phyloP scores from a whole-genome alignment of 1,140 invertebrate species.

The Pseudobourletiella spinata region DNA sequence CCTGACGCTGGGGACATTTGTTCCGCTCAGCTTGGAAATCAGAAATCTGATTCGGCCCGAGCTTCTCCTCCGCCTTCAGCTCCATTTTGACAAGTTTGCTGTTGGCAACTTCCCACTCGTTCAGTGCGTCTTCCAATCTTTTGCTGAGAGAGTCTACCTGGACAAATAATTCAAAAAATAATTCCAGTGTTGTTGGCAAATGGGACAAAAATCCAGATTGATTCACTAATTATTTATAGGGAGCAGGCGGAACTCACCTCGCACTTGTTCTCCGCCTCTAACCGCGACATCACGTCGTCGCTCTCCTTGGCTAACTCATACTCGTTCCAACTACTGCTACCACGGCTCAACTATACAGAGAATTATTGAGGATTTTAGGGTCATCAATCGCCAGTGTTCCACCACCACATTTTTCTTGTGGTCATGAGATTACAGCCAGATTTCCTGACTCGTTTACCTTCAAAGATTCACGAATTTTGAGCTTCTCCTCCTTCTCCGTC shows the following conservation, averaged over 20 bases:
- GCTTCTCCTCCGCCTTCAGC: conserved; percentile 7
- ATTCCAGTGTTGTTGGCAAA: too few species aligned
- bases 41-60: conserved; percentile 10
- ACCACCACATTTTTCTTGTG: background rate
- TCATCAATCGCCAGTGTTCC: too few species aligned
- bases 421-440: background rate
- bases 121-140: background rate
- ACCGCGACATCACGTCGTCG: background rate
- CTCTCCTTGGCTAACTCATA: background rate
- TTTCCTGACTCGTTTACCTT: too few species aligned
- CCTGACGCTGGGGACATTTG: conserved; percentile 6
- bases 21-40: background rate
- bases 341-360: too few species aligned
- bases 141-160: too few species aligned
- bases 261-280: background rate
- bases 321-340: background rate
- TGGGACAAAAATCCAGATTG: too few species aligned
- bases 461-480: background rate
- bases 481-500: background rate
- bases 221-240: too few species aligned
- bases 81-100: too few species aligned
- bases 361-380: too few species aligned
- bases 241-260: too few species aligned
- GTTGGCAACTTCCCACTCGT: background rate
- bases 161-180: too few species aligned